phyloP scores from a whole-genome alignment of 2,113 vertebrate genomes.

The Salvator merianae region DNA sequence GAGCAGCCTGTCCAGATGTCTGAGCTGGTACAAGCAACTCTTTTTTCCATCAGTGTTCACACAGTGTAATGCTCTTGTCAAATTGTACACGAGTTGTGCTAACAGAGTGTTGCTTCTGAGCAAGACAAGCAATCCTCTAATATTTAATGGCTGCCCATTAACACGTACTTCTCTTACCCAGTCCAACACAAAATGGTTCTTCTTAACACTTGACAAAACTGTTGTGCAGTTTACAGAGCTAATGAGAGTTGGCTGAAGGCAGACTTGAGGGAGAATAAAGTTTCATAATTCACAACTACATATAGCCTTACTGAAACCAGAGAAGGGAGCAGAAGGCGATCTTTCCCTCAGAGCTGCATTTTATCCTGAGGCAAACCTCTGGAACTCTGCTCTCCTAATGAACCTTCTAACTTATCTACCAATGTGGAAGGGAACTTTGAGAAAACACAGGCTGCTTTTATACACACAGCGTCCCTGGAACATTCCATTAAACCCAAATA shows the following conservation, averaged over 20 bases:
- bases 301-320: slow-evolving; percentile 8
- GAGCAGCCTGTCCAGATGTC: background rate
- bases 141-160: background rate
- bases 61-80: background rate
- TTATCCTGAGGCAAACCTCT: slow-evolving; percentile 20
- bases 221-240: slow-evolving; percentile 12
- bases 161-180: fast-evolving
- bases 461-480: slow-evolving; percentile 5
- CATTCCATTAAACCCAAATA: background rate
- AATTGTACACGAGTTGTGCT: background rate
- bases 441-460: background rate
- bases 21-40: background rate
- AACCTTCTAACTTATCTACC: slow-evolving; percentile 19
- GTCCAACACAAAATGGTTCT: slow-evolving; percentile 3
- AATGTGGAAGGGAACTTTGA: background rate
- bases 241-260: background rate
- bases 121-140: background rate
- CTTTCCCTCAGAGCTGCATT: slow-evolving; percentile 28
- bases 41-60: fast-evolving
- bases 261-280: background rate
- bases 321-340: background rate
- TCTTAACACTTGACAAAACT: slow-evolving; percentile 42
- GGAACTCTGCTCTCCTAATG: background rate
- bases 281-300: slow-evolving; percentile 16
- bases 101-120: background rate